Evolutionary conservation across 2,797 vertebrate species (phyloP).

Genomic region (Syngnathus rostellatus): DNA sequence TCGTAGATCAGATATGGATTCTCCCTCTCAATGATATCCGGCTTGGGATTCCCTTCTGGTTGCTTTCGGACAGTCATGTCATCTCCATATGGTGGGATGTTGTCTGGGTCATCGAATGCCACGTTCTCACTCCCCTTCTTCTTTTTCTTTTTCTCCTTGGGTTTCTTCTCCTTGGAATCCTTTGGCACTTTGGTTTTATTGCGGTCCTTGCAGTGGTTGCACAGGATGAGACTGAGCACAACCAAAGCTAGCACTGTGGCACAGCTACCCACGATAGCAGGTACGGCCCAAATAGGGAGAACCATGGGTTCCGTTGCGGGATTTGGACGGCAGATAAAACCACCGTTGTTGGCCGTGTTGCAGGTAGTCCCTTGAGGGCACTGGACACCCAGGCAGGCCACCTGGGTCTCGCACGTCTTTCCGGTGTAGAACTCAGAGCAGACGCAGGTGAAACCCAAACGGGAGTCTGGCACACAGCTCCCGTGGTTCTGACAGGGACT

Average conservation of each 20-base stretch:
- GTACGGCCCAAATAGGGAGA: conserved; percentile 93
- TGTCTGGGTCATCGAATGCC: conserved; percentile 91
- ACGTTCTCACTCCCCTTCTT: conserved; percentile 94
- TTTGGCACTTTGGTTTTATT: conserved; percentile 76
- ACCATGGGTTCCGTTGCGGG: conserved; percentile 64
- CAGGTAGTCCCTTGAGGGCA: conserved; percentile 79
- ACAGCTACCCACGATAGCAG: conserved; percentile 90
- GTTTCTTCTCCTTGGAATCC: conserved; percentile 81
- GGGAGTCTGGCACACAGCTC: conserved; percentile 78
- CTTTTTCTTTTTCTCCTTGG: conserved; percentile 93
- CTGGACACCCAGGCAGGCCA: conserved; percentile 82
- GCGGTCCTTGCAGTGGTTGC: conserved; percentile 85
- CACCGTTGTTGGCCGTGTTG: conserved; percentile 64
- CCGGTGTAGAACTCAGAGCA: conserved; percentile 84
- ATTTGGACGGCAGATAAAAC: conserved; percentile 72
- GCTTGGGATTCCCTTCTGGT: conserved; percentile 94
- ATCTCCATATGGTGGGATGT: conserved; percentile 88
- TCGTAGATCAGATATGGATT: conserved; percentile 97
- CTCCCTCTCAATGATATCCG: conserved; percentile 94
- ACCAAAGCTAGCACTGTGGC: conserved; percentile 84
- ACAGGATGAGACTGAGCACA: conserved; percentile 89
- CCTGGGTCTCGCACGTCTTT: conserved; percentile 75
- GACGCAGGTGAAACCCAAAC: conserved; percentile 75
- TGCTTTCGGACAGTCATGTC: conserved; percentile 95
- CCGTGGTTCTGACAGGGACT: conserved; percentile 87